These are phyloP conservation scores for Neogale vison DNA, from an alignment of 2,113 vertebrate species.

Conservation along the genomic window DNA sequence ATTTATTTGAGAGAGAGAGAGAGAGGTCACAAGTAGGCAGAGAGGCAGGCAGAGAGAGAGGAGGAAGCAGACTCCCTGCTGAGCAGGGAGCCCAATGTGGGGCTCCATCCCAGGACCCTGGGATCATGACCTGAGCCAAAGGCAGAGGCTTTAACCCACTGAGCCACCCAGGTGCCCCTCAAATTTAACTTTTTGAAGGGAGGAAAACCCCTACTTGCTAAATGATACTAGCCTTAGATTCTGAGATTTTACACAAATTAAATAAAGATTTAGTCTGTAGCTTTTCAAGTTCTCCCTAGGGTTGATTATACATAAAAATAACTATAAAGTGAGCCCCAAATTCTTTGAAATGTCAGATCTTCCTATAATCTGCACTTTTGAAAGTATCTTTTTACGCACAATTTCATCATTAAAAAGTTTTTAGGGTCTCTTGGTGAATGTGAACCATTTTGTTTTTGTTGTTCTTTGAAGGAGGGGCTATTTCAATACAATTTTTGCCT, in stretches of 20 bases:
- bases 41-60: no score
- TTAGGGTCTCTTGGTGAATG: constrained; percentile 48
- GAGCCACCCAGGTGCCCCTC: no score
- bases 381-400: not conserved
- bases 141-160: no score
- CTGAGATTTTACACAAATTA: constrained; percentile 19
- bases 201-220: constrained; percentile 43
- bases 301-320: constrained; percentile 39
- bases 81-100: no score
- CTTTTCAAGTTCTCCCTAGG: constrained; percentile 47
- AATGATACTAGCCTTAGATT: not conserved
- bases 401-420: constrained; percentile 39
- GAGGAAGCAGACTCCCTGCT: no score
- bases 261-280: constrained; percentile 9
- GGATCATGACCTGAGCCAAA: no score
- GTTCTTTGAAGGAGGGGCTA: constrained; percentile 10
- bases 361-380: not conserved
- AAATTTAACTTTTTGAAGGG: constrained; percentile 56
- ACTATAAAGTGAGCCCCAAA: not conserved
- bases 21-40: no score
- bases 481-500: constrained; percentile 51
- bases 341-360: constrained; percentile 5
- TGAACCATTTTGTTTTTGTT: not conserved
- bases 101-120: no score
- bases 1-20: no score